These are phyloP conservation scores for Achroia grisella DNA, from an alignment of 1,140 invertebrate species.

Conservation along the genomic window DNA sequence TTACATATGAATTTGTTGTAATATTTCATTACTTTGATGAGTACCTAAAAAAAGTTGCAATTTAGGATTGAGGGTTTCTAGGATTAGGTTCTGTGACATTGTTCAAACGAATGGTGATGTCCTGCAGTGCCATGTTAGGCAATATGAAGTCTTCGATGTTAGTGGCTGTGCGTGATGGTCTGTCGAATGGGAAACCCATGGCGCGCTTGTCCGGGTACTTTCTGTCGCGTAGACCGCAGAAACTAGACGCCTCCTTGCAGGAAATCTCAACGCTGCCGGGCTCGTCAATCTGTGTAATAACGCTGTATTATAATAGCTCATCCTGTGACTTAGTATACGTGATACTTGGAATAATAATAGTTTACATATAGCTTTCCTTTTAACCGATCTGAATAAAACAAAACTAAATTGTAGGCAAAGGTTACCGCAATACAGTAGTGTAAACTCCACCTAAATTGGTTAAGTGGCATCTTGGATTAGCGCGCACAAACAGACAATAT, in stretches of 20 bases:
- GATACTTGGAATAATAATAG: too few species aligned
- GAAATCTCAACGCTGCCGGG: constrained; percentile 60
- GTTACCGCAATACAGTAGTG: too few species aligned
- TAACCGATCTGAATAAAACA: too few species aligned
- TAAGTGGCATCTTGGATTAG: too few species aligned
- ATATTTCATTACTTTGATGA: too few species aligned
- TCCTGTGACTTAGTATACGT: too few species aligned
- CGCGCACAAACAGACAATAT: too few species aligned
- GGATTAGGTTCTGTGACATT: constrained; percentile 54
- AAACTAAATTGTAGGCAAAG: too few species aligned
- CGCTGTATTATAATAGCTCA: neutral
- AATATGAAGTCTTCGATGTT: constrained; percentile 75
- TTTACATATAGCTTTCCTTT: too few species aligned
- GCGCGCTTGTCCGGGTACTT: constrained; percentile 79
- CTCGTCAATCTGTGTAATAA: constrained; percentile 59
- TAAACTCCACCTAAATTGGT: too few species aligned
- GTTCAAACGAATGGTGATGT: constrained; percentile 64
- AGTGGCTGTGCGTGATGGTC: constrained; percentile 70
- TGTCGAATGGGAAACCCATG: constrained; percentile 84
- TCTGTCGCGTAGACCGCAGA: constrained; percentile 79
- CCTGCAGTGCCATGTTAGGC: constrained; percentile 74
- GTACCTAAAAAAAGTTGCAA: too few species aligned
- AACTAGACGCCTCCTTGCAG: constrained; percentile 79
- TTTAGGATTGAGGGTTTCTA: constrained; percentile 36
- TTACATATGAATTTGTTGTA: too few species aligned